Base-by-base conservation (phyloP, 2,888 invertebrate species). In the Tachina grossa region DNA sequence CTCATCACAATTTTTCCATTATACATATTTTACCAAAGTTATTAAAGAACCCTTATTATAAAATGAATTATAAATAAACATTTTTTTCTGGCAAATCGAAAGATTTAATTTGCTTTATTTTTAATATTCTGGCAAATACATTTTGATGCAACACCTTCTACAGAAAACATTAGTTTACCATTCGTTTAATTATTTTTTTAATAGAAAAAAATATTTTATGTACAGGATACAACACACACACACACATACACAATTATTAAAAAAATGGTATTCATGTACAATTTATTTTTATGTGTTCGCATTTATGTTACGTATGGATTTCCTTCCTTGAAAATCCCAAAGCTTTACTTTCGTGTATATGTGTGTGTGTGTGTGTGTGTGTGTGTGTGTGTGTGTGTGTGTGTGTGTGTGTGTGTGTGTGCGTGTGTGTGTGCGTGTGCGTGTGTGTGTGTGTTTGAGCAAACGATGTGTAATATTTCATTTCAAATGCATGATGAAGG, bases 401-500 rank as follows among this genome's bases (percentile, higher is more conserved):
- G 22, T 22, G 22, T 22, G 22, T 22, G 22, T 22, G 22, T 22
- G 22, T 22, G 22, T 22, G 22, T 1, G 22, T 22, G 2, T 22
- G 22, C 2, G 22, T 22, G 1, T 22, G 22, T 22, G 22, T 1
- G 2, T 22, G 2, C 2, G 22, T 22, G 22, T 22, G 22, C 2
- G 22, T 22, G 22, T 22, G 22, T 31, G 31, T 31, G 31, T 31
- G 31, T 39, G 31, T 65, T 5, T 45, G 8, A 22, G 39, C 16
- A n/a, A 63, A 19, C 43, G 6, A 16, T 51, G 16, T 41, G 16
- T 68, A 19, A 41, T 41, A 53, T 53, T 53, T 53, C 53, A 39
- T 69, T 69, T 43, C 2, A 53, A 51, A 68, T 55, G 43, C 69
- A 71, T 57, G 72, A 47, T 49, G 59, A 74, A 74, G 41, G 59